phyloP scores from a whole-genome alignment of 2,797 vertebrate genomes.

The Euthynnus affinis region DNA sequence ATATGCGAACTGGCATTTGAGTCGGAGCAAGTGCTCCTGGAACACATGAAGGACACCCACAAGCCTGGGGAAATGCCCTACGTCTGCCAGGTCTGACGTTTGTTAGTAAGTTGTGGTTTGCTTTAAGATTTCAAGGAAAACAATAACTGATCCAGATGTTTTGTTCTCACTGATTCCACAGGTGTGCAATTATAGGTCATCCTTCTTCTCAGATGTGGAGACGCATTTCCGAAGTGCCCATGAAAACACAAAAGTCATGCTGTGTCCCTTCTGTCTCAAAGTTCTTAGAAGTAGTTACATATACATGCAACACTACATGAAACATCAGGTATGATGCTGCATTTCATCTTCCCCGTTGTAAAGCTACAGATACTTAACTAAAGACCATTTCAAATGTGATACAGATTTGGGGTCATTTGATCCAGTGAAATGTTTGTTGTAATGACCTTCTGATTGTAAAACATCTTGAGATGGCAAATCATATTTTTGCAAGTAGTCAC shows the following conservation, averaged over 20 bases:
- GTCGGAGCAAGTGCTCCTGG: conserved; percentile 96
- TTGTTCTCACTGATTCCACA: conserved; percentile 71
- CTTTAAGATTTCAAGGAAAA: background rate
- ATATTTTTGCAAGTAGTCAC: conserved; percentile 27
- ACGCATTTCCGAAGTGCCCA: conserved; percentile 94
- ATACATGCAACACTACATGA: conserved; percentile 99
- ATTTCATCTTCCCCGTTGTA: background rate
- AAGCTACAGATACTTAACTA: background rate
- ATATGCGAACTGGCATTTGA: conserved; percentile 99
- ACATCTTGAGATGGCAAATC: background rate
- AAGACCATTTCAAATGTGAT: background rate
- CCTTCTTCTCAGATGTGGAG: conserved; percentile 96
- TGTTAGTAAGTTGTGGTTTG: background rate
- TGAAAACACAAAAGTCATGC: conserved; percentile 96
- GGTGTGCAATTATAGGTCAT: conserved; percentile 98
- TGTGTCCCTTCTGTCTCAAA: conserved; percentile 99
- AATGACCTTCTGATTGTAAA: background rate
- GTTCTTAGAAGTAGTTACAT: conserved; percentile 93
- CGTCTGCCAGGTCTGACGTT: conserved; percentile 92
- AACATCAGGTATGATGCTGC: conserved; percentile 91
- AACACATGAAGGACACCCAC: conserved; percentile 99
- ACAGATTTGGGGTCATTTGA: background rate
- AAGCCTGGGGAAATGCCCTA: conserved; percentile 99
- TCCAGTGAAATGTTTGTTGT: background rate
- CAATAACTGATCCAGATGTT: conserved; percentile 29